Percentiles rank a stretch among this genome's conserved stretches.
phyloP scores from a whole-genome alignment of 2,113 vertebrate genomes.

The Tetrax tetrax region DNA sequence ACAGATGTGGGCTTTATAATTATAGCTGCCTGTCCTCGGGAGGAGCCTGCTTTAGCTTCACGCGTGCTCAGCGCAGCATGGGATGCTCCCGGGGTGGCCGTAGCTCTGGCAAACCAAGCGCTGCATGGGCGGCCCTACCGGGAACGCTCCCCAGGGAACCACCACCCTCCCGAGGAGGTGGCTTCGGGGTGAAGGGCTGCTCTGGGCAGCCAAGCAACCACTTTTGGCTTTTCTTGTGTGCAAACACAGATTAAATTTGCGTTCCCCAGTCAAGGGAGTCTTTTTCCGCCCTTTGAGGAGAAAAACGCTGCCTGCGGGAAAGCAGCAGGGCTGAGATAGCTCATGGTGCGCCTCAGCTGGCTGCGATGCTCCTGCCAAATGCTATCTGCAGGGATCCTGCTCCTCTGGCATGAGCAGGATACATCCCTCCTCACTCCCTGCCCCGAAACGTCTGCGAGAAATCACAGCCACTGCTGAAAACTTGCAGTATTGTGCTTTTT shows the following conservation, averaged over 20 bases:
- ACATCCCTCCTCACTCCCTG: neutral
- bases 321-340: neutral
- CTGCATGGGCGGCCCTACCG: neutral
- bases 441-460: rapidly evolving
- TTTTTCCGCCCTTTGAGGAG: neutral
- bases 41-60: neutral
- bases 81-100: neutral
- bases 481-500: neutral
- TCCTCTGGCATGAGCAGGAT: neutral
- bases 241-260: neutral
- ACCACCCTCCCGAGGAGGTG: neutral
- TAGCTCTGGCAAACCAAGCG: neutral
- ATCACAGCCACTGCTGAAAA: neutral
- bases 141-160: neutral
- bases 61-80: neutral
- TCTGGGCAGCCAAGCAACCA: neutral
- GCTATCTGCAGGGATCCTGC: neutral
- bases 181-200: neutral
- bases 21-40: neutral
- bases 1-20: constrained; percentile 50
- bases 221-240: neutral
- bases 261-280: neutral
- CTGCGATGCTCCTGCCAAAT: neutral
- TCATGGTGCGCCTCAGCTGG: neutral
- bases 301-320: neutral